Evolutionary conservation across 1,140 invertebrate species (phyloP).

Genomic region (Homalodisca vitripennis): DNA sequence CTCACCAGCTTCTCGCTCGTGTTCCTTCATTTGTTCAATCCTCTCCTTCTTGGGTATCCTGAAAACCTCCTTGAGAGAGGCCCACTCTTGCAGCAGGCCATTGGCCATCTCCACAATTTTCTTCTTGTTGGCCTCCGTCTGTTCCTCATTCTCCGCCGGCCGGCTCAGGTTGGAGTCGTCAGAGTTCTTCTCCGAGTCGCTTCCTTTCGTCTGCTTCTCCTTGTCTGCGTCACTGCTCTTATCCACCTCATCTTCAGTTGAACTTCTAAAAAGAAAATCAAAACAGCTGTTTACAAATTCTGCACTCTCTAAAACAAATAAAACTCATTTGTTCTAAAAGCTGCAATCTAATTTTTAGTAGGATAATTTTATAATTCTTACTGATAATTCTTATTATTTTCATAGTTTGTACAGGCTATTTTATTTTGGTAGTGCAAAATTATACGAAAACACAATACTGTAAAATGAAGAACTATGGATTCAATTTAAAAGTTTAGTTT

Average conservation of each 20-base stretch:
- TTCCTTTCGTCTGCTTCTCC: background rate
- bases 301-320: too few relatives aligned
- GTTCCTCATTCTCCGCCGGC: slow-evolving; percentile 12
- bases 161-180: background rate
- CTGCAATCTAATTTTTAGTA: too few relatives aligned
- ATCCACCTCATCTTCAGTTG: slow-evolving; percentile 31
- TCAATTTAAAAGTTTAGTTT: too few relatives aligned
- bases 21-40: slow-evolving; percentile 90
- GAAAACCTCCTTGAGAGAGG: slow-evolving; percentile 82
- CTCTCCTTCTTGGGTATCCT: slow-evolving; percentile 94
- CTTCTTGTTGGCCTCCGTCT: slow-evolving; percentile 9
- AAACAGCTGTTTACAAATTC: too few relatives aligned
- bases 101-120: slow-evolving; percentile 52
- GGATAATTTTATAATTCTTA: too few relatives aligned
- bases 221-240: background rate
- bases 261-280: slow-evolving; percentile 27
- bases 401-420: too few relatives aligned
- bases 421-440: too few relatives aligned
- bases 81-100: slow-evolving; percentile 72
- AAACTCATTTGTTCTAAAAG: too few relatives aligned
- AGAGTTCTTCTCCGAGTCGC: background rate
- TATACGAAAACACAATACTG: too few relatives aligned
- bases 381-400: too few relatives aligned
- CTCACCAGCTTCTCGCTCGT: slow-evolving; percentile 79
- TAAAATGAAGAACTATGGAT: too few relatives aligned